Evolutionary conservation across 2,797 vertebrate species (phyloP).

Genomic region (Amphiprion clarkii): DNA sequence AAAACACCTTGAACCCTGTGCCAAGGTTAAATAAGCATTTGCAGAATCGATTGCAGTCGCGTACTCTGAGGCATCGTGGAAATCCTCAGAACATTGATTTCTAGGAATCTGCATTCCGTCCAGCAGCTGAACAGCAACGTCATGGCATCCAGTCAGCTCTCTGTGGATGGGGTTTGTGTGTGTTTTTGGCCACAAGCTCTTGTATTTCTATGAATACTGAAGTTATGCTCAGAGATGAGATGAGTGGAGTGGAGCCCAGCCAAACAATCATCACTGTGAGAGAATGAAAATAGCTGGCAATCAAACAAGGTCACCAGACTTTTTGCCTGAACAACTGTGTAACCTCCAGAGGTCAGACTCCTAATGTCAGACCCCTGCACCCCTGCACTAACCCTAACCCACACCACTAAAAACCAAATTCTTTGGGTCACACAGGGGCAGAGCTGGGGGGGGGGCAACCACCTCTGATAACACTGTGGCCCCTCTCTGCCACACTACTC

Average conservation of each 20-base stretch:
- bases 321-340: slow-evolving; percentile 61
- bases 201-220: slow-evolving; percentile 16
- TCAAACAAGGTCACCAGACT: slow-evolving; percentile 67
- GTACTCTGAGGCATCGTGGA: slow-evolving; percentile 8
- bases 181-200: slow-evolving; percentile 18
- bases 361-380: slow-evolving; percentile 32
- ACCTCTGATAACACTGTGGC: too few relatives aligned
- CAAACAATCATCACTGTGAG: slow-evolving; percentile 38
- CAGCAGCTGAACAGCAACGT: slow-evolving; percentile 22
- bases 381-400: too few relatives aligned
- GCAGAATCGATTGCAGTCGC: slow-evolving; percentile 31
- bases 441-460: too few relatives aligned
- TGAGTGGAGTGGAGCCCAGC: slow-evolving; percentile 8
- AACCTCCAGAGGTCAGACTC: slow-evolving; percentile 47
- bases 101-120: slow-evolving; percentile 43
- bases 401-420: not conserved
- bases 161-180: not conserved
- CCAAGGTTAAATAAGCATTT: slow-evolving; percentile 63
- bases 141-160: slow-evolving; percentile 11
- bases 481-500: too few relatives aligned
- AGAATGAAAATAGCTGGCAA: slow-evolving; percentile 44
- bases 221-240: slow-evolving; percentile 2
- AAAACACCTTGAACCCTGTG: slow-evolving; percentile 57
- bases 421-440: not conserved
- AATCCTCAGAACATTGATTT: slow-evolving; percentile 52